A percentile compares a stretch with the other conserved stretches of the same genome.
These are phyloP conservation scores for Falco cherrug DNA, from an alignment of 2,797 vertebrate genomes.

Conservation along the genomic window DNA sequence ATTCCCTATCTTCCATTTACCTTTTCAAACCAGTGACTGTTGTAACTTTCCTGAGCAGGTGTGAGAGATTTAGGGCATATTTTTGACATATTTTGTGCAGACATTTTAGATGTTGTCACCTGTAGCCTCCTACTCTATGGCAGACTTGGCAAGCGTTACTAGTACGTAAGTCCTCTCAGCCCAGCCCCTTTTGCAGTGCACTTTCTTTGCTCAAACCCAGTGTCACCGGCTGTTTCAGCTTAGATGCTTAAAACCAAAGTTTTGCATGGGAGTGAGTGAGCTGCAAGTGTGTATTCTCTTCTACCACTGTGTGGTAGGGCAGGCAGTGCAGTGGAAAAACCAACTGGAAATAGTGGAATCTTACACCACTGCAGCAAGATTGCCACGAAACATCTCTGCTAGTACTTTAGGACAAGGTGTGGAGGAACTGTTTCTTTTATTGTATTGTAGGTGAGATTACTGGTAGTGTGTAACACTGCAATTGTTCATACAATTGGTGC, in stretches of 20 bases:
- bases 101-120: background rate
- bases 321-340: background rate
- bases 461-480: background rate
- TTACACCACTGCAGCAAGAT: background rate
- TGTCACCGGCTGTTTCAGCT: background rate
- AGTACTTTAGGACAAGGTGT: background rate
- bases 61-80: background rate
- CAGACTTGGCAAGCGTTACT: background rate
- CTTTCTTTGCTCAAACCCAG: background rate
- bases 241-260: background rate
- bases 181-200: background rate
- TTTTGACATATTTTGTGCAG: background rate
- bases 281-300: background rate
- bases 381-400: background rate
- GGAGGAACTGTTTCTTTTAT: background rate
- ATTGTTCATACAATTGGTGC: background rate
- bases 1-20: background rate
- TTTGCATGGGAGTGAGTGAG: background rate
- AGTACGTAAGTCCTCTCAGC: background rate
- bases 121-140: background rate
- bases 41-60: background rate
- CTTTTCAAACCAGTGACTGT: background rate
- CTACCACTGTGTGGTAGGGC: background rate
- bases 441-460: background rate
- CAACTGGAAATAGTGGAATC: background rate